Evolutionary conservation across 2,797 vertebrate genomes (phyloP), one percentile per base, ranked within the genome.

Genomic region (Microchirus variegatus): DNA sequence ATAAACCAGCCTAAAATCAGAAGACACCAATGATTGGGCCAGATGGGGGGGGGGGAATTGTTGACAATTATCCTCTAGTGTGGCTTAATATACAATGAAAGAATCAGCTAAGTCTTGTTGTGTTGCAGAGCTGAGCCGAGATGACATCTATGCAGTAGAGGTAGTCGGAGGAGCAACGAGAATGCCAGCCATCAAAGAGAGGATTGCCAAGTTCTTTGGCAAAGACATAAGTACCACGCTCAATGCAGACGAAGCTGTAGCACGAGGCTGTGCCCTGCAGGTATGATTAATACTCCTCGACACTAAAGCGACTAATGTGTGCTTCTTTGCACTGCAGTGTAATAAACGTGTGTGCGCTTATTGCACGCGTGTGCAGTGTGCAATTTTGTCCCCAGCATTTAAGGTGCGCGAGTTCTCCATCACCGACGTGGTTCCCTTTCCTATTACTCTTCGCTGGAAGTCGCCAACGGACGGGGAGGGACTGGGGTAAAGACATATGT

Each of bases 381-480:
- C 98, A 52, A 99, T 99, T 86, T 86, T 99, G 71, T 99, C 98
- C 1, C 98, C 98, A 73, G 98, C 97, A 2, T 99, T 99, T 89
- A 99, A 99, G 91, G 98, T 99, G 70, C 92, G 97, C 56, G 98
- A 99, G 67, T 99, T 99, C 88, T 99, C 95, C 63, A 99, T 98
- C 85, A 98, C 96, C 19, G 98, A 99, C 35, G 89, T 95, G 77
- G 94, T 96, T 71, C 95, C 96, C 0, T 99, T 96, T 69, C 92
- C 98, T 5, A 96, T 99, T 56, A 98, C 96, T 48, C 90, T 99
- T 69, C 94, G 95, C 67, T 99, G 98, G 98, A 99, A 96, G 87
- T 96, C 97, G 7, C 93, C 95, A 55, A 95, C 95, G 72, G 97
- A 99, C 22, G 22, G 22, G 63, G 97, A 98, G 45, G 95, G 95